Evolutionary conservation across 2,113 vertebrate species (phyloP).

Genomic region (Gallinago paraguaiae): DNA sequence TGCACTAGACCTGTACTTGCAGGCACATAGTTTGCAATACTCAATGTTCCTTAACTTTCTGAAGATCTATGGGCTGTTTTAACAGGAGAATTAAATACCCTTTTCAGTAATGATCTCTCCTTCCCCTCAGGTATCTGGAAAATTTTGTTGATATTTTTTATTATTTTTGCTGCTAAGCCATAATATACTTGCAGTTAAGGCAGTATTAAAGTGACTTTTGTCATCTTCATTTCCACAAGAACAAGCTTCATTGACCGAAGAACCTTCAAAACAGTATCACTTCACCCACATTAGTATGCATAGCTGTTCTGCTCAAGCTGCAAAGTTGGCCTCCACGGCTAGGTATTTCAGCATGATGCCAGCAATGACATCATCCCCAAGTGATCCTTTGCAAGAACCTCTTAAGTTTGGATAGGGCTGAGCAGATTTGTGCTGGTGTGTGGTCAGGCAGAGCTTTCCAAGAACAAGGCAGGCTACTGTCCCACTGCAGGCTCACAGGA

Average conservation of each 20-base stretch:
- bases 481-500: accelerated
- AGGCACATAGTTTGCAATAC: background rate
- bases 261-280: background rate
- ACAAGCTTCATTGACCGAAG: background rate
- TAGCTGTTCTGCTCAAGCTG: background rate
- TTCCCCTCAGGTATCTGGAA: background rate
- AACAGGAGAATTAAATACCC: background rate
- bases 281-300: background rate
- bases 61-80: background rate
- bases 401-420: background rate
- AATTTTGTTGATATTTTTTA: background rate
- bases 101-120: background rate
- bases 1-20: background rate
- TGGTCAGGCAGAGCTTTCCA: background rate
- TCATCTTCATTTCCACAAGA: background rate
- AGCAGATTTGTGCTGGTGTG: background rate
- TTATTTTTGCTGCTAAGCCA: background rate
- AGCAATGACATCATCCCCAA: background rate
- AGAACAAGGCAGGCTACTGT: background rate
- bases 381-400: background rate
- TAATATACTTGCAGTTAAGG: background rate
- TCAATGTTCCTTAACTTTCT: background rate
- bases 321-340: background rate
- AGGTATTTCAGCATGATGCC: background rate
- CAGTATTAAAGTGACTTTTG: background rate